Evolutionary conservation across 1,140 invertebrate species (phyloP), one percentile per base, ranked within the genome.

Genomic region (Aphaenogaster floridana): DNA sequence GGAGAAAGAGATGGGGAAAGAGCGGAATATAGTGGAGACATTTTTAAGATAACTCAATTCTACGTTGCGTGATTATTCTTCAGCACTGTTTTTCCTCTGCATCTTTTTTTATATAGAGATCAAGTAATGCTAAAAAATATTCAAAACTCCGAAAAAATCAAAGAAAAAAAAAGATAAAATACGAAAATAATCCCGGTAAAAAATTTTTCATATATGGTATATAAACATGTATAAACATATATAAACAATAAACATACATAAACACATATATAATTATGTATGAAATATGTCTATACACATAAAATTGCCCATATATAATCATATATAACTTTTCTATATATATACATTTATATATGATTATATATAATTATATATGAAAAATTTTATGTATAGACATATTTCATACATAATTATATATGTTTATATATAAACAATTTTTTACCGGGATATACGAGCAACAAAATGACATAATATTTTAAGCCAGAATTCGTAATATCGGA

Each of bases 31-130:
- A 54, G 7, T 13, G 13, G 13, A 50, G 13, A 28, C 21, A 36
- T 48, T 50, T 54, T 76, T 13, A 52, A 28, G 71, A 76, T 52
- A 36, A 48, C 68, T 84, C 57, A 50, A 84, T 84, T 74, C 13
- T 61, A 50, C 28, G 17, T 54, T 17, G 45, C 13, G 8, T 8
- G 21, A 81, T 34, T 8, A 45, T 36, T 17, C 13, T 21, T 54
- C 21, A 11, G 17, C 1, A 1, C 13, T 54, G 28, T n/a, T 66
- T 66, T 63, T 45, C 2, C 9, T 61, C 7, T 36, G 42, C 5
- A 48, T n/a, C 5, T 36, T 64, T 79, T 36, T 64, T 79, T 48
- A 45, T 2, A 34, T 34, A 15, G 2, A 54, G 8, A 69, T 42
- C 8, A 68, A 13, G n/a, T 13, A 34, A 39, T 13, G 34, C 15